Percentiles rank a stretch among this genome's conserved stretches.
These are phyloP conservation scores for Diarsia rubi DNA, from an alignment of 2,888 invertebrate genomes.

Conservation along the genomic window DNA sequence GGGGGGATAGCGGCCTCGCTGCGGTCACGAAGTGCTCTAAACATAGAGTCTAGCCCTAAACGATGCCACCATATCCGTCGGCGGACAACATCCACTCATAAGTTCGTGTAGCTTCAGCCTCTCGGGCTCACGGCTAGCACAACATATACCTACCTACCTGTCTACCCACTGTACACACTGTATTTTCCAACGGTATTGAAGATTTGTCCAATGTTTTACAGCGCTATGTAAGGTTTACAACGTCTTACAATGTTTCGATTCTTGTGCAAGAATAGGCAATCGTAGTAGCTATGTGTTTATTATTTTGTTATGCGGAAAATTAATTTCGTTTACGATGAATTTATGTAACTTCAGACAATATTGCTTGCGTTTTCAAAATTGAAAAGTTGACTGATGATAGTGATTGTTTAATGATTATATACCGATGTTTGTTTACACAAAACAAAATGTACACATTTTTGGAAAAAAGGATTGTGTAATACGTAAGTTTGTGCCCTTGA, in stretches of 20 bases:
- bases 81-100: slow-evolving; percentile 80
- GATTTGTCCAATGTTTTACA: slow-evolving; percentile 68
- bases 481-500: not conserved
- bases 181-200: slow-evolving; percentile 64
- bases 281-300: slow-evolving; percentile 42
- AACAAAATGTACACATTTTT: not conserved
- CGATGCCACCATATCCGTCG: slow-evolving; percentile 89
- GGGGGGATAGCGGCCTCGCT: slow-evolving; percentile 73
- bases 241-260: slow-evolving; percentile 58
- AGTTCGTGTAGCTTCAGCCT: slow-evolving; percentile 76
- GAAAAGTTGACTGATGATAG: not conserved
- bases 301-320: slow-evolving; percentile 40
- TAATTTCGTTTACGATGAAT: slow-evolving; percentile 31
- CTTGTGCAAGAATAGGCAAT: slow-evolving; percentile 57
- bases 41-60: slow-evolving; percentile 87
- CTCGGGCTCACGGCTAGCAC: slow-evolving; percentile 66
- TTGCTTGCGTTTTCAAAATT: slow-evolving; percentile 2
- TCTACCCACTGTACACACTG: slow-evolving; percentile 32
- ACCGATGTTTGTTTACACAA: not conserved
- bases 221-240: slow-evolving; percentile 56
- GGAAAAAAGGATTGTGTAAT: not conserved
- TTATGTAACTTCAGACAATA: not conserved
- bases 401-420: not conserved
- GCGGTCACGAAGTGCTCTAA: slow-evolving; percentile 88
- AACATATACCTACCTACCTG: slow-evolving; percentile 59